Evolutionary conservation across 2,888 invertebrate species (phyloP), one percentile per base, ranked within the genome.

Genomic region (Dioctria rufipes): DNA sequence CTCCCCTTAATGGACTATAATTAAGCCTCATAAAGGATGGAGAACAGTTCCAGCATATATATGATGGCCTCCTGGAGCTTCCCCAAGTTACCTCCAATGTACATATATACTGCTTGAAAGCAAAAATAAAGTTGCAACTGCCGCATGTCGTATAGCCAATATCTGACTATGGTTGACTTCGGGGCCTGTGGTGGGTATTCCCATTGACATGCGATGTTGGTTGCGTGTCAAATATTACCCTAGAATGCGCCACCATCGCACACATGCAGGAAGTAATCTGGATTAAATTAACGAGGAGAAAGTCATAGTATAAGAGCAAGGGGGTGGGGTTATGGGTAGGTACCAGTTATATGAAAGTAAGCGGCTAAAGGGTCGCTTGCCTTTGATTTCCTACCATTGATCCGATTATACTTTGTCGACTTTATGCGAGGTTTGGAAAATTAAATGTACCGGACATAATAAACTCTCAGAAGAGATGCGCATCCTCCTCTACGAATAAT

Each of bases 11-110:
- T 84, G 83, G 83, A 82, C 81, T 80, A 83, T 84, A 84, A 84
- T 84, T 84, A 84, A 84, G 83, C 84, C 84, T 83, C 84, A 83
- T 81, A 78, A 81, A 82, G 84, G 78, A 84, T 82, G 82, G 83
- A 83, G 82, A 83, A 83, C 84, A 83, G 84, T 81, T 81, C 80
- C 83, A 82, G 83, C 82, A 78, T 77, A 43, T 25, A 25, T 25
- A 25, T 43, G 66, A 43, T 75, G 73, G 60, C 73, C 42, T 73
- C 54, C 6, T 73, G 58, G 58, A 8, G 71, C 71, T 58, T 42
- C 40, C 54, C 54, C 39, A n/a, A 6, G n/a, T 2, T 25, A 25
- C 25, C 25, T 25, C 25, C 25, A 25, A 54, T 39, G 42, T 51
- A 13, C 11, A 4, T 61, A 61, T 13, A 61, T 25, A 13, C 43